Evolutionary conservation across 2,888 invertebrate species (phyloP).

Genomic region (Homarus gammarus): DNA sequence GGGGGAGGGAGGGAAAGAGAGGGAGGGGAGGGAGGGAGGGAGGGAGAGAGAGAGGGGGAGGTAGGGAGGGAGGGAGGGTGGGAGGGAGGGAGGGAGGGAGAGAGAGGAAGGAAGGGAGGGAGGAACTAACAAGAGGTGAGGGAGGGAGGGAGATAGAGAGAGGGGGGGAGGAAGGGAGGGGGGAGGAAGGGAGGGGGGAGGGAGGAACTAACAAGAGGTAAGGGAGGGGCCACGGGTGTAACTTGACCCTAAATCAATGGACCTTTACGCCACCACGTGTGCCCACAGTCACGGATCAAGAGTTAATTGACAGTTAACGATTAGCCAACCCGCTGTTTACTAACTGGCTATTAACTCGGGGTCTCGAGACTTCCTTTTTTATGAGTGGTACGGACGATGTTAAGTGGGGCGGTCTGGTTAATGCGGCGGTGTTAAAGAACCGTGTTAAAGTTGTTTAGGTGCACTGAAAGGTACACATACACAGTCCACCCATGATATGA

Average conservation of each 20-base stretch:
- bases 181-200: background rate
- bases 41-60: background rate
- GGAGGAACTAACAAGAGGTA: background rate
- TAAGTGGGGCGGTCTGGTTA: too few relatives aligned
- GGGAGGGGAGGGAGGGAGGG: too few relatives aligned
- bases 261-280: conserved; percentile 7
- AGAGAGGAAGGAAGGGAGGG: background rate
- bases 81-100: background rate
- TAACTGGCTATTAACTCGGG: background rate
- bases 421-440: too few relatives aligned
- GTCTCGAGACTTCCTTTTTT: background rate
- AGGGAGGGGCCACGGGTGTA: background rate
- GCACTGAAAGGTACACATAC: too few relatives aligned
- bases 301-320: conserved; percentile 42
- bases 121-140: background rate
- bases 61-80: background rate
- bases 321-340: conserved; percentile 1
- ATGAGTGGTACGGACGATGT: too few relatives aligned
- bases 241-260: background rate
- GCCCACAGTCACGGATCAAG: conserved; percentile 9
- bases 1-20: too few relatives aligned
- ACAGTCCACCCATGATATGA: background rate
- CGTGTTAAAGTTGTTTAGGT: too few relatives aligned
- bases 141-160: background rate
- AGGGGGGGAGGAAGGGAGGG: background rate